Base-by-base conservation (phyloP, 2,797 vertebrate species). In the Sternotherus odoratus region DNA sequence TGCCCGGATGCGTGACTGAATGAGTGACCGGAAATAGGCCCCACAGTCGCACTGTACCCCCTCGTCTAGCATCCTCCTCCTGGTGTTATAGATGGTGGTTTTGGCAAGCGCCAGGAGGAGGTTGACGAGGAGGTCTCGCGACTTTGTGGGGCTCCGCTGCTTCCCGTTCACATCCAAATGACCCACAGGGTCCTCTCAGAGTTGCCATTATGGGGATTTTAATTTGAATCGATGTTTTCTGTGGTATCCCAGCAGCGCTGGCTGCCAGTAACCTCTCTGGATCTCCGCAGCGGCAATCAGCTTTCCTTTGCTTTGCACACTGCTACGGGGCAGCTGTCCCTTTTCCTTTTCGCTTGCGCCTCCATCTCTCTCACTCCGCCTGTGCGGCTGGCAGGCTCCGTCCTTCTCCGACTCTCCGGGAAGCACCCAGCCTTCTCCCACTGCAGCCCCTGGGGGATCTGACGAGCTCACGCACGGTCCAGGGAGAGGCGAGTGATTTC, bases 161-260 rank as follows among this genome's bases (percentile, higher is more conserved):
- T 50, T 91, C 72, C 50, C 46, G 77, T 86, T 85, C 87, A 69
- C 82, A 94, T 94, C 82, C 78, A 89, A 88, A 86, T 53, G 92
- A 95, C 92, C 78, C 56, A 87, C 69, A 82, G 87, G 56, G 93
- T 92, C 80, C 87, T 80, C 74, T 90, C 79, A 88, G 77, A 94
- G 82, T 78, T 54, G 80, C 75, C 1, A 23, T 88, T 92, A 89
- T 2, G 82, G 84, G 79, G 77, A 90, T 94, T 93, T 94, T 95
- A 88, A 92, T 94, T 94, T 93, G 94, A 93, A 94, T 94, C 94
- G 92, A 2, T 88, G 88, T 85, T 51, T 89, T 89, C 83, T 0
- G 0, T 75, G 87, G 74, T 87, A 85, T 83, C 80, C 77, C 91
- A 82, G 83, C 87, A 88, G 92, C 0, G 0, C 69, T 91, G 2